These are phyloP conservation scores for Poeciliopsis presidionis DNA, from an alignment of 2,797 vertebrate species.

Conservation along the genomic window DNA sequence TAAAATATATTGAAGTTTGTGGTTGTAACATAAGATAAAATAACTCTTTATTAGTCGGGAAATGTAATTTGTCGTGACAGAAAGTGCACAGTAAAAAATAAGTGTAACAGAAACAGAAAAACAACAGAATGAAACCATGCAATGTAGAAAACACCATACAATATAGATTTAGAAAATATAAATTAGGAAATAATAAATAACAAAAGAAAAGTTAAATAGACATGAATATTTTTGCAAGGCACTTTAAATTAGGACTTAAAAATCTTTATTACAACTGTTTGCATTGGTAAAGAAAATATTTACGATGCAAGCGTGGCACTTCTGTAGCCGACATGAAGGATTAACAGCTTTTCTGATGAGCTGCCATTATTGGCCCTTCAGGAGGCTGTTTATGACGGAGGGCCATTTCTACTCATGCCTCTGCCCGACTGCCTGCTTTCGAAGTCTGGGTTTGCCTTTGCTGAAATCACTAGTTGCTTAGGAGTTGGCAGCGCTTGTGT, in stretches of 20 bases:
- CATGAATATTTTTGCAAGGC: neutral
- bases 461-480: slow-evolving; percentile 37
- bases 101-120: neutral
- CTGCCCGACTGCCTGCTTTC: slow-evolving; percentile 53
- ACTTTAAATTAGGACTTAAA: neutral
- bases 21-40: neutral
- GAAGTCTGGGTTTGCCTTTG: slow-evolving; percentile 37
- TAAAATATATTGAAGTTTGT: neutral
- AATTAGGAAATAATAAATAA: neutral
- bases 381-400: slow-evolving; percentile 80
- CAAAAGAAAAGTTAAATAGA: neutral
- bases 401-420: slow-evolving; percentile 76
- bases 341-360: slow-evolving; percentile 72
- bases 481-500: slow-evolving; percentile 17
- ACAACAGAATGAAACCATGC: neutral
- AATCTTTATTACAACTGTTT: neutral
- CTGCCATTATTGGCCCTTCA: slow-evolving; percentile 68
- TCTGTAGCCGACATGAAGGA: slow-evolving; percentile 52
- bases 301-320: slow-evolving; percentile 13
- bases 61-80: neutral
- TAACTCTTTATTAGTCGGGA: neutral
- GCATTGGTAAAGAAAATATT: slow-evolving; percentile 10
- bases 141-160: neutral
- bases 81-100: neutral
- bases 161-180: neutral